Evolutionary conservation across 2,113 vertebrate genomes (phyloP).

Genomic region (Drymodes brunneopygia): DNA sequence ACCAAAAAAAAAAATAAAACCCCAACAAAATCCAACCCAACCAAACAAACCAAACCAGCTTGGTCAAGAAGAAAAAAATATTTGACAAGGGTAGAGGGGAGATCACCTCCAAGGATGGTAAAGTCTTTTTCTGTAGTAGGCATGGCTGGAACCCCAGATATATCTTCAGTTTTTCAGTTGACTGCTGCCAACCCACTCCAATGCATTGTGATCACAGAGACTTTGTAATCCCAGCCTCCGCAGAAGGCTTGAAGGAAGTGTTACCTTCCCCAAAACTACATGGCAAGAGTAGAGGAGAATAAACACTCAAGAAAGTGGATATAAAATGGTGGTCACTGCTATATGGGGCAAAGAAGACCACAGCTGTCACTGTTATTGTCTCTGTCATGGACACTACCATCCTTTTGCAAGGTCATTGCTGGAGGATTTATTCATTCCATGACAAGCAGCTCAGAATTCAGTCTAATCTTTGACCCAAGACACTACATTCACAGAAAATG

Average conservation of each 20-base stretch:
- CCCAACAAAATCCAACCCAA: background rate
- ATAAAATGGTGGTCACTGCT: background rate
- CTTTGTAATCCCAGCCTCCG: background rate
- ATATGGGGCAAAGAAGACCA: background rate
- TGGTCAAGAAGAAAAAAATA: background rate
- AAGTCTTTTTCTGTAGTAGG: background rate
- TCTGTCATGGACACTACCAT: fast-evolving
- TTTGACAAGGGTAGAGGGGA: background rate
- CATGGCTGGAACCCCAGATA: background rate
- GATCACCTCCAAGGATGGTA: background rate
- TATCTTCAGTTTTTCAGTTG: background rate
- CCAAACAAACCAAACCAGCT: background rate
- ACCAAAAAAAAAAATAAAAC: background rate
- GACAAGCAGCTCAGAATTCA: background rate
- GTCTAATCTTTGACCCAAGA: background rate
- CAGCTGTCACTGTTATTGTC: fast-evolving
- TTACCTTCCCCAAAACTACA: background rate
- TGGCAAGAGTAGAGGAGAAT: background rate
- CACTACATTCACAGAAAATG: background rate
- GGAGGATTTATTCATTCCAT: background rate
- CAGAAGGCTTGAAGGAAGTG: background rate
- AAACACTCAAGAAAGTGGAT: background rate
- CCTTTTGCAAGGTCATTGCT: background rate
- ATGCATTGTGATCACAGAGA: background rate
- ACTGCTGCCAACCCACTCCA: background rate